A percentile compares a stretch with the other conserved stretches of the same genome.
Evolutionary conservation across 2,113 vertebrate species (phyloP).

Genomic region (Archilochus colubris): DNA sequence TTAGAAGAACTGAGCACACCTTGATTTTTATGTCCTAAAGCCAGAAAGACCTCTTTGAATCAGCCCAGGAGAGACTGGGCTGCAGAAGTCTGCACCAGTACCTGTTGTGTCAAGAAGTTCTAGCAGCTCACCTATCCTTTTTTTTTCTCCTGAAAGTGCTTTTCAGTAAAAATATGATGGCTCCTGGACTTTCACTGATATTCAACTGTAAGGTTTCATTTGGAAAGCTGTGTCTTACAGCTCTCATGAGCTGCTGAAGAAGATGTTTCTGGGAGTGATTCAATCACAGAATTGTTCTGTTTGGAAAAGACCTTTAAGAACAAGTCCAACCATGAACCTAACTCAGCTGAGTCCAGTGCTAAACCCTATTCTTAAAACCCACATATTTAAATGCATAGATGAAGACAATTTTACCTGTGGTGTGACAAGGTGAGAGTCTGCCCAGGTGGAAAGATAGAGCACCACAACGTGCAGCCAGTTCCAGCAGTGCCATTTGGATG

Average conservation of each 20-base stretch:
- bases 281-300: no score
- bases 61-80: not conserved
- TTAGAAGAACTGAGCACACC: not conserved
- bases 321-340: no score
- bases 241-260: not conserved
- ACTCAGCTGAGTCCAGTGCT: no score
- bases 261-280: not conserved
- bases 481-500: not conserved
- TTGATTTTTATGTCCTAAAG: not conserved
- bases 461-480: not conserved
- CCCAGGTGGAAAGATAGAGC: not conserved
- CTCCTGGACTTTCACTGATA: not conserved
- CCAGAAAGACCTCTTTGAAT: not conserved
- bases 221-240: not conserved
- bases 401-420: not conserved
- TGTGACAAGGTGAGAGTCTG: not conserved
- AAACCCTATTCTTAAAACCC: no score
- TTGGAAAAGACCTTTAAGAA: no score
- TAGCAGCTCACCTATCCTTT: not conserved
- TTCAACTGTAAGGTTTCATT: not conserved
- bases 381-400: not conserved
- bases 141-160: not conserved
- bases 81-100: not conserved
- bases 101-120: not conserved
- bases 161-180: not conserved